Base-by-base conservation (phyloP, 1,140 invertebrate species). In the Marisa cornuarietis region DNA sequence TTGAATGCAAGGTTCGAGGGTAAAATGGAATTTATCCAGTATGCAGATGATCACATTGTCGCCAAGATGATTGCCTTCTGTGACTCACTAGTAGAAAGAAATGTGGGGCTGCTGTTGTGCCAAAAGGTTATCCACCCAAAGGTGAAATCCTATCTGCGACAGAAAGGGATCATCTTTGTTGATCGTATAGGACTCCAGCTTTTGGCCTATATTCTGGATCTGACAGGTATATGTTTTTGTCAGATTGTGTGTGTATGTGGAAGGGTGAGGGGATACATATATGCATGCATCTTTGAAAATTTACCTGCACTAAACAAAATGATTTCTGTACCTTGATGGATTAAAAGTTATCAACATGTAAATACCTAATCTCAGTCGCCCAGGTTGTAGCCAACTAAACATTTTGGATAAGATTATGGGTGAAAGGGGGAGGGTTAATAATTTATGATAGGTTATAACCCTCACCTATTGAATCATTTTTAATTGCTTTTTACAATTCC, bases 141-240 rank as follows among this genome's bases (percentile, higher is more conserved):
- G 24, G 26, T 87, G n/a, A 85, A 86, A 76, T 24, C 63, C 31
- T 52, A 69, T 22, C 71, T 87, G 51, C 63, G 69, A 95, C 85
- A 96, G 94, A 84, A 95, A 92, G 88, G 96, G 94, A 85, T 96
- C 91, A 85, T 96, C 94, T 84, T 96, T 93, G 75, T 96, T 94
- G 81, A 92, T 92, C 88, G 93, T 52, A 76, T 85, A 22, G 87
- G 84, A 54, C 52, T 77, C 7, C 77, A 82, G 62, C 78, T 77
- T 13, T 66, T 84, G 14, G 73, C 80, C 52, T 85, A 83, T 66
- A 52, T 86, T 14, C 65, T 62, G 49, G 83, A 80, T 71, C 52
- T 86, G 16, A 83, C 83, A 83, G 85, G 85, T 86, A 69, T 52
- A 71, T 13, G 73, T 62, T 52, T 58, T 4, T 14, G 49, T 73